These are phyloP conservation scores for Tetragonula clypearis DNA, from an alignment of 1,140 invertebrate species.

Conservation along the genomic window DNA sequence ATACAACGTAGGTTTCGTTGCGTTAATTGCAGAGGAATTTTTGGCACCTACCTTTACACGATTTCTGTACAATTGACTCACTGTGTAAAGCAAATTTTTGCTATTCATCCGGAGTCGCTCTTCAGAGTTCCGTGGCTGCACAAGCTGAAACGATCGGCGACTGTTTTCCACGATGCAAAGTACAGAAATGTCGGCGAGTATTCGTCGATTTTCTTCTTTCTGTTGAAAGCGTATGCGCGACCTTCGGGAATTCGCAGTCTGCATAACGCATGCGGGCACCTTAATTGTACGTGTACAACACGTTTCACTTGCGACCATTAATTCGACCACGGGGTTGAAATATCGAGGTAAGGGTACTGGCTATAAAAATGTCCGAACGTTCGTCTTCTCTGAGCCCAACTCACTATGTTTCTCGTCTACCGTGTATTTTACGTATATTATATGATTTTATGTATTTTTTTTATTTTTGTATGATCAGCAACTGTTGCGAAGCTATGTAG, in stretches of 20 bases:
- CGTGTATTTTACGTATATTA: neutral
- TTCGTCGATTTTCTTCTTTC: neutral
- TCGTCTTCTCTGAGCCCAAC: neutral
- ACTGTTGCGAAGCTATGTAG: too few species aligned
- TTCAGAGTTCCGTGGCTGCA: neutral
- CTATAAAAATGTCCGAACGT: neutral
- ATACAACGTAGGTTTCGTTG: too few species aligned
- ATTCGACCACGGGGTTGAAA: neutral
- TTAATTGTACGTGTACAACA: neutral
- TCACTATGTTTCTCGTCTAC: too few species aligned
- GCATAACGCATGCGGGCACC: constrained; percentile 9
- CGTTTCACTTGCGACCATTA: neutral
- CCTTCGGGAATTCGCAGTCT: neutral
- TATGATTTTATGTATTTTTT: too few species aligned
- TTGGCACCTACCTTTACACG: neutral
- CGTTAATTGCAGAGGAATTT: too few species aligned
- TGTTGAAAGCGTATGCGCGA: neutral
- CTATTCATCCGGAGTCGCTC: neutral
- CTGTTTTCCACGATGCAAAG: too few species aligned
- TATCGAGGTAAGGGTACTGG: neutral
- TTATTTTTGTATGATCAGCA: too few species aligned
- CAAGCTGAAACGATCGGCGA: neutral
- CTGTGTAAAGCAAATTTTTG: too few species aligned
- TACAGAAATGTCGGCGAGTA: neutral
- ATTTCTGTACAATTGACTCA: neutral